Percentiles rank a stretch among this genome's conserved stretches.
These are phyloP conservation scores for Mesopsocus fuscifrons DNA, from an alignment of 2,888 invertebrate species.

Conservation along the genomic window DNA sequence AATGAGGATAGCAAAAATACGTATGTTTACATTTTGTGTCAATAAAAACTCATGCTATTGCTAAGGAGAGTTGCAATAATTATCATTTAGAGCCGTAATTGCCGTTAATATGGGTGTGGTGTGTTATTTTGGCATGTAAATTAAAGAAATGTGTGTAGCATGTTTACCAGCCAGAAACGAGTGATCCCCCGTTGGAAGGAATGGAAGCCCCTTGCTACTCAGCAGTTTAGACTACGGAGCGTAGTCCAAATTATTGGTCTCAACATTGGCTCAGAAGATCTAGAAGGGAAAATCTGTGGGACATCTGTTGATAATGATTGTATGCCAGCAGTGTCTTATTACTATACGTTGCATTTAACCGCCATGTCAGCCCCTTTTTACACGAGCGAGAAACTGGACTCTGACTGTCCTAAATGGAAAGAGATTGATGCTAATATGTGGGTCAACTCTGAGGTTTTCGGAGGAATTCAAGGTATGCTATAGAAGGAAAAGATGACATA, in stretches of 20 bases:
- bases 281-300: constrained; percentile 22
- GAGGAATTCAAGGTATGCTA: neutral
- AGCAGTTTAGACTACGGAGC: constrained; percentile 64
- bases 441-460: neutral
- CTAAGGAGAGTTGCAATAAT: no score
- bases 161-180: constrained; percentile 21
- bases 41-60: no score
- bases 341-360: constrained; percentile 61
- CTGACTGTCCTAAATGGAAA: constrained; percentile 60
- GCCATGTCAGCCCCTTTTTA: constrained; percentile 69
- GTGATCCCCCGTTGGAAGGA: constrained; percentile 45
- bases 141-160: neutral
- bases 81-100: no score
- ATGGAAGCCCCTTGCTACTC: constrained; percentile 65
- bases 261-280: constrained; percentile 26
- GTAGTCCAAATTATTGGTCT: constrained; percentile 53
- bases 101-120: no score
- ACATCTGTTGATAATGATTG: constrained; percentile 28
- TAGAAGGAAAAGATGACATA: no score
- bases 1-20: no score
- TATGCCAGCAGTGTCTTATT: constrained; percentile 37
- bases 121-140: no score
- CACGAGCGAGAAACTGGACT: constrained; percentile 54
- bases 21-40: no score
- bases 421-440: constrained; percentile 37